Evolutionary conservation across 2,797 vertebrate genomes (phyloP), one percentile per base, ranked within the genome.

Genomic region (Sebastes itinus): DNA sequence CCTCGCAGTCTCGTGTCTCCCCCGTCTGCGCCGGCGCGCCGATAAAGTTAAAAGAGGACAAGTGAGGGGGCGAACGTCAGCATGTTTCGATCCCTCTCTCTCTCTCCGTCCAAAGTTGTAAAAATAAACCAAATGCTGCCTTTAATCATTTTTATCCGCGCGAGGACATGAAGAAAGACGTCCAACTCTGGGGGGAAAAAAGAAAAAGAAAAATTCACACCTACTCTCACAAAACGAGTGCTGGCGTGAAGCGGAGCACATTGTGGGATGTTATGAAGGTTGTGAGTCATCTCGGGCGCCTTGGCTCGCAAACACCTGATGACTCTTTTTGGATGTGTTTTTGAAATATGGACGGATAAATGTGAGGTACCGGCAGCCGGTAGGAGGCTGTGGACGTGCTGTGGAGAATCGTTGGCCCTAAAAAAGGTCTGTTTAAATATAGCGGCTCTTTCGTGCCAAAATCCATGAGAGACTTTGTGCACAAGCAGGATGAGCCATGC

Each of bases 331-430:
- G 22, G 11, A 65, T 73, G 20, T 46, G 38, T 5, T 58, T 80
- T 61, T 77, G 27, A 79, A 75, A 81, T 78, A 85, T 25, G n/a
- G 78, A 49, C 4, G 52, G 60, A 62, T 83, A 75, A 76, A 82
- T 80, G 13, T 5, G 38, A 79, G 69, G 72, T 38, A 72, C 78
- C 68, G n/a, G 73, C n/a, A 59, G 80, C 70, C 25, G 23, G 38
- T 42, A 71, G 38, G 22, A 61, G 59, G 63, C n/a, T 22, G 32
- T 6, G 13, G 28, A 67, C 7, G 14, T 16, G 4, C 61, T 14
- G 56, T 7, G 52, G 27, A 54, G 20, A 76, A 22, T n/a, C 3
- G 32, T 2, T 59, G 30, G 33, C 27, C 25, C 22, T 69, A 9
- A 23, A 14, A n/a, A 25, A 56, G 12, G 16, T 33, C 38, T 32